These are phyloP conservation scores for Alouatta caraya DNA, from an alignment of 2,797 vertebrate species.

Conservation along the genomic window DNA sequence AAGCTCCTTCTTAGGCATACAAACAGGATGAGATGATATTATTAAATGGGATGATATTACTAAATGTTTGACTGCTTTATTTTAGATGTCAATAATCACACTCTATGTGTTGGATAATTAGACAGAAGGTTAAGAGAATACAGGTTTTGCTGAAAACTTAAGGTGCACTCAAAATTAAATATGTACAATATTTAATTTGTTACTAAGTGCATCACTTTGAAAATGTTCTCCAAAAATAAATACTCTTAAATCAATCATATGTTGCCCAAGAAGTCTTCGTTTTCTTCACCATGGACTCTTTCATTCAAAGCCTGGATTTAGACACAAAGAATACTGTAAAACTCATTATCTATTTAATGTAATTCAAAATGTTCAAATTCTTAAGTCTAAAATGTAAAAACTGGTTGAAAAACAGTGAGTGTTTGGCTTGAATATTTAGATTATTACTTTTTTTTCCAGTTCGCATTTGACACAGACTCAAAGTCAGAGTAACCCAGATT, in stretches of 20 bases:
- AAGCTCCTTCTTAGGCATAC: not conserved
- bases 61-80: not conserved
- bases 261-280: not conserved
- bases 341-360: not conserved
- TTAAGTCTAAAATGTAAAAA: not conserved
- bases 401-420: not conserved
- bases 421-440: not conserved
- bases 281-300: not conserved
- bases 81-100: slow-evolving; percentile 33
- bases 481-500: not conserved
- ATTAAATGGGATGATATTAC: not conserved
- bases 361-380: not conserved
- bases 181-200: slow-evolving; percentile 18
- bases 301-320: not conserved
- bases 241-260: not conserved
- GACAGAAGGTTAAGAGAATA: not conserved
- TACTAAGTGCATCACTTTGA: not conserved
- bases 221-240: slow-evolving; percentile 23
- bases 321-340: not conserved
- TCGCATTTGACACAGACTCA: not conserved
- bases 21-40: not conserved
- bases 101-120: slow-evolving; percentile 28
- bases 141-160: slow-evolving; percentile 39
- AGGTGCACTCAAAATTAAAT: slow-evolving; percentile 41
- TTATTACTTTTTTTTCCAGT: not conserved